Conservation (phyloP, 2,888 invertebrate genomes). For the Ethmia dodecea region DNA sequence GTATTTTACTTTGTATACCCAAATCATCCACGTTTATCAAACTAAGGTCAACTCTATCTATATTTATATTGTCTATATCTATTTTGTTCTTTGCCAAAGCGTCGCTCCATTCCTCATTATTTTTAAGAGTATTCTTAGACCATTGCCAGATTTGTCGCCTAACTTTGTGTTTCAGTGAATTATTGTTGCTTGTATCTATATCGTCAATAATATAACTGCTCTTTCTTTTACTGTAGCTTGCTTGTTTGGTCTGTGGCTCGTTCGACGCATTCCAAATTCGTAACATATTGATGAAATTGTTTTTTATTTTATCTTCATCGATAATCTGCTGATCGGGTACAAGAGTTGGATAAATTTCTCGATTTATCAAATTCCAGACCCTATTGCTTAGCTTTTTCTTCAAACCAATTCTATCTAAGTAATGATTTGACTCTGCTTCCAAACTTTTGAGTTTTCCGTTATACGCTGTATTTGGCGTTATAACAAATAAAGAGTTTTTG, state of each 20-base stretch:
- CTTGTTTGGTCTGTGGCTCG: neutral
- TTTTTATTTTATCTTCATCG: neutral
- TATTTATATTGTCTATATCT: conserved; percentile 33
- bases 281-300: neutral
- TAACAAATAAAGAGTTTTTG: neutral
- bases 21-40: conserved; percentile 33
- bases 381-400: neutral
- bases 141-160: conserved; percentile 30
- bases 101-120: too few relatives aligned
- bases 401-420: neutral
- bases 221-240: neutral
- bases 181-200: neutral
- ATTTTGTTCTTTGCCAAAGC: conserved; percentile 31
- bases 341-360: neutral
- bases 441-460: neutral
- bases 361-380: conserved; percentile 1
- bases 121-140: conserved; percentile 28
- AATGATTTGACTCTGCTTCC: neutral
- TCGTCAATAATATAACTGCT: neutral
- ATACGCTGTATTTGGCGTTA: neutral
- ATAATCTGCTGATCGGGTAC: neutral
- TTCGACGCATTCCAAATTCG: neutral
- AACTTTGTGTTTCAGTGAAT: conserved; percentile 25
- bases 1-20: conserved; percentile 31
- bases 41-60: conserved; percentile 31